A percentile compares a stretch with the other conserved stretches of the same genome.
Evolutionary conservation across 2,797 vertebrate species (phyloP).

Genomic region (Tragelaphus eurycerus): DNA sequence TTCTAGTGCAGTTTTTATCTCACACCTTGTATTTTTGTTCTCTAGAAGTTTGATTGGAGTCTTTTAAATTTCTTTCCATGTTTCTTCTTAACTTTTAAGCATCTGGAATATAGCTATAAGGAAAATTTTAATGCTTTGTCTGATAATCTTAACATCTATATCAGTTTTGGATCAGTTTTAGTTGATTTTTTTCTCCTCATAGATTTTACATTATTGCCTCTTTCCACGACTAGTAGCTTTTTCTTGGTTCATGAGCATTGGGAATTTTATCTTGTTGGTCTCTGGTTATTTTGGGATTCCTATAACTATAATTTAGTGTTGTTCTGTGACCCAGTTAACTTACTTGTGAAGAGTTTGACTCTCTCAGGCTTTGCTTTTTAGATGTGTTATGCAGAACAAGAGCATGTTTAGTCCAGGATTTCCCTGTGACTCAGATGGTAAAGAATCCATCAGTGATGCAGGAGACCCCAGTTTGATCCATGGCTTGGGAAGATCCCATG

Average conservation of each 20-base stretch:
- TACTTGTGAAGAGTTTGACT: not conserved
- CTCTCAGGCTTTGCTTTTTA: not conserved
- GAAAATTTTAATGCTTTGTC: not conserved
- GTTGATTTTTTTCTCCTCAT: not conserved
- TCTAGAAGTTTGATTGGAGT: not conserved
- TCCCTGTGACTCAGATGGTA: accelerated
- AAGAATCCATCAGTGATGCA: accelerated
- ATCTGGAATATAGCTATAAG: not conserved
- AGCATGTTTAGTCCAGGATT: not conserved
- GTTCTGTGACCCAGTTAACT: not conserved
- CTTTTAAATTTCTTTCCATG: not conserved
- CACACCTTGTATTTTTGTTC: not conserved
- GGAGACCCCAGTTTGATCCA: not conserved
- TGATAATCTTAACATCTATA: not conserved
- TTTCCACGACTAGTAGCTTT: not conserved
- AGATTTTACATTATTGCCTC: not conserved
- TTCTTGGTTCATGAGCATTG: not conserved
- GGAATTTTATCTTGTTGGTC: not conserved
- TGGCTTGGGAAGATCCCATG: not conserved
- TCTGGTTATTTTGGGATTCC: not conserved
- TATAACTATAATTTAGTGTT: not conserved
- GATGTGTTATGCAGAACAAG: not conserved
- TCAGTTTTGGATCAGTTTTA: not conserved
- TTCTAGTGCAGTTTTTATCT: not conserved
- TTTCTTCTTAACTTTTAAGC: not conserved